These are phyloP conservation scores for Apodemus sylvaticus DNA, from an alignment of 2,113 vertebrate species.

Conservation along the genomic window DNA sequence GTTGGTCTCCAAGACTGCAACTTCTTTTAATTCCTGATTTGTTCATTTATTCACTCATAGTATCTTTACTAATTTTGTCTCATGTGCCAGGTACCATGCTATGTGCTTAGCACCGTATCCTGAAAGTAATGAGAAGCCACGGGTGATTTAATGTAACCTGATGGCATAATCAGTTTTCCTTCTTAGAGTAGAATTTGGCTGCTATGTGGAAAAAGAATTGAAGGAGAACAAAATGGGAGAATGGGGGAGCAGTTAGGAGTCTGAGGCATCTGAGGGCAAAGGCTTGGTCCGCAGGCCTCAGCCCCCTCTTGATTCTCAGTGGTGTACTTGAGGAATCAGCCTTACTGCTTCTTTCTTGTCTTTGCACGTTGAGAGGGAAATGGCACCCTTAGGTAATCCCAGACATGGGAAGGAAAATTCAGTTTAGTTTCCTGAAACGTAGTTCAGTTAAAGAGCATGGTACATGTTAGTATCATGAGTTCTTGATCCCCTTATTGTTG, in stretches of 20 bases:
- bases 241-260: neutral
- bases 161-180: conserved; percentile 13
- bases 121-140: neutral
- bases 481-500: neutral
- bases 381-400: neutral
- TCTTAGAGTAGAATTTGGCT: conserved; percentile 16
- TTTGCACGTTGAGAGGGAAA: neutral
- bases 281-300: neutral
- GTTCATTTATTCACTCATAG: conserved; percentile 17
- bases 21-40: conserved; percentile 7
- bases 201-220: neutral
- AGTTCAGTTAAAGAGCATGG: conserved; percentile 7
- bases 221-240: conserved; percentile 23
- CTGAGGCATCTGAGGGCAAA: neutral
- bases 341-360: neutral
- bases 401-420: conserved; percentile 40
- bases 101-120: neutral
- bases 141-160: neutral
- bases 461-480: neutral
- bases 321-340: neutral
- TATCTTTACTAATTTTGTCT: neutral
- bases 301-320: neutral
- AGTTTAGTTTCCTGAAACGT: conserved; percentile 21
- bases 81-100: neutral
- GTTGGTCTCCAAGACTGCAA: conserved; percentile 8